Base-by-base conservation (phyloP, 2,888 invertebrate genomes). In the Ischnus inquisitorius region DNA sequence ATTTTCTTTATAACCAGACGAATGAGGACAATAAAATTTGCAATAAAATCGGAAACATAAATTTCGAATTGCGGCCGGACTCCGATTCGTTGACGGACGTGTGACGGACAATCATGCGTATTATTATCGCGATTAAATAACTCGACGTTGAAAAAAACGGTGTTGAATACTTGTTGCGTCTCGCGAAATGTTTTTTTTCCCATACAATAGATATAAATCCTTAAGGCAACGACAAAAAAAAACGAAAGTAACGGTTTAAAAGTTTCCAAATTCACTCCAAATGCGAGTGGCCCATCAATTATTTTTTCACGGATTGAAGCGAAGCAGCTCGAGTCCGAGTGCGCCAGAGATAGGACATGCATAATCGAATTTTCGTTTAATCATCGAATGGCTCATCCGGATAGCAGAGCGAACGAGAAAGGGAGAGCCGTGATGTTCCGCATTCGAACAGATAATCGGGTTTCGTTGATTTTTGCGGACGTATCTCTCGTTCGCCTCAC, bases 391-490 rank as follows among this genome's bases (percentile, higher is more conserved):
- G 68, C 14, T n/a, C 51, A 34, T 6, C 62, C 22, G 68, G 51
- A 68, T 62, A 62, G 39, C 68, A 62, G 19, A 5, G 25, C 46
- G 16, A 14, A 54, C 25, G 14, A 25, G n/a, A 2, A 19, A n/a
- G 14, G n/a, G 14, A 28, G 34, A n/a, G 25, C 57, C 22, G 25
- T 28, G 57, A 60, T 60, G 57, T 28, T 60, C 28, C 57, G 28
- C 25, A 60, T 60, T 28, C 57, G 57, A 25, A 2, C 28, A 69
- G 68, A 81, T 81, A 69, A 76, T 81, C 75, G 62, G 43, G 43
- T 81, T 81, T 69, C 69, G 75, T 69, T 76, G 76, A 76, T 71
- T 81, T 81, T 71, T 71, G 28, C 39, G 69, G 68, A 75, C 75
- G 41, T 75, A 69, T 80, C 75, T 60, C 28, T 60, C 62, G 68